phyloP scores from a whole-genome alignment of 2,113 vertebrate species.

The Erythrocercus mccallii region DNA sequence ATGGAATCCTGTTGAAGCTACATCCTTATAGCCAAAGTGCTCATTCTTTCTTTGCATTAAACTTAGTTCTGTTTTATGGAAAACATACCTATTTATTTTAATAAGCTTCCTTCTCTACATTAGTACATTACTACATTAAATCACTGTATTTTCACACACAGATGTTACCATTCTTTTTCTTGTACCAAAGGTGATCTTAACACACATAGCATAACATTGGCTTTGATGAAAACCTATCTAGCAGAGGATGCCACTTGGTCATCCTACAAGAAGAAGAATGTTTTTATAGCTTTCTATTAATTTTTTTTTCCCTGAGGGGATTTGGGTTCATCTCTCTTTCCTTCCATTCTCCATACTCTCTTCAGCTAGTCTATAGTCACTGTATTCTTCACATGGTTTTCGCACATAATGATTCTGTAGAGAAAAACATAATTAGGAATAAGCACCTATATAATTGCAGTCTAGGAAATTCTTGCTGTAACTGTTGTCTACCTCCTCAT shows the following conservation, averaged over 20 bases:
- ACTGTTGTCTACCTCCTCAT: not conserved
- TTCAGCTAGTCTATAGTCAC: not conserved
- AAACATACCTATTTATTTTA: not conserved
- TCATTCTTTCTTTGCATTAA: not conserved
- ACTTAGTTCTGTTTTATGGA: not conserved
- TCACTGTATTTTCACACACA: not conserved
- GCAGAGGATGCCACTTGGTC: not conserved
- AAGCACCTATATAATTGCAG: not conserved
- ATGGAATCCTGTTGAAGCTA: not conserved
- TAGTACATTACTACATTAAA: not conserved
- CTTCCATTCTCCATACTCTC: not conserved
- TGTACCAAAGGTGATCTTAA: not conserved
- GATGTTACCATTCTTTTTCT: not conserved
- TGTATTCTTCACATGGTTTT: not conserved
- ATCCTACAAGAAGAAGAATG: not conserved
- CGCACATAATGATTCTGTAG: not conserved
- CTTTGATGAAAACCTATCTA: not conserved
- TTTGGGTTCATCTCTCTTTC: not conserved
- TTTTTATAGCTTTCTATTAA: not conserved
- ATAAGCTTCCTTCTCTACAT: not conserved
- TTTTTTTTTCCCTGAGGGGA: not conserved
- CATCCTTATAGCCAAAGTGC: not conserved
- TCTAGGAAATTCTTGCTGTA: not conserved
- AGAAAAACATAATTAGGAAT: not conserved
- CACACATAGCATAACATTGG: not conserved